These are phyloP conservation scores for Siderastrea siderea DNA, from an alignment of 92 coral and sea anemone species.

Conservation along the genomic window DNA sequence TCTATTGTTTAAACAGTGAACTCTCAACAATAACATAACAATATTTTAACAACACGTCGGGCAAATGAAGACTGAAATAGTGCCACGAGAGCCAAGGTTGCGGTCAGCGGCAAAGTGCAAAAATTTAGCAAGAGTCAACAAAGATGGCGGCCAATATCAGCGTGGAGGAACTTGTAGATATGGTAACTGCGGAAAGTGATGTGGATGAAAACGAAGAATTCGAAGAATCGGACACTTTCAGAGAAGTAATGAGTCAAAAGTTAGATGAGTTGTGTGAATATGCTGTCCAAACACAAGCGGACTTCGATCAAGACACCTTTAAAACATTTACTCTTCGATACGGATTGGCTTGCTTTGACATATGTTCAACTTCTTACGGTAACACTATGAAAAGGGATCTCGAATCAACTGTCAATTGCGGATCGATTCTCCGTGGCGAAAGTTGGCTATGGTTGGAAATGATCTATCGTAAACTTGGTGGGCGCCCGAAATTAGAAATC, in stretches of 20 bases:
- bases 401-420: constrained; percentile 36
- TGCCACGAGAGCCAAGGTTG: constrained; percentile 41
- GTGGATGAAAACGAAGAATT: constrained; percentile 27
- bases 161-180: constrained; percentile 23
- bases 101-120: constrained; percentile 47
- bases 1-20: too few relatives aligned
- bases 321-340: constrained; percentile 42
- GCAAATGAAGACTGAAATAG: neutral
- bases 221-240: constrained; percentile 34
- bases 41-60: constrained; percentile 21
- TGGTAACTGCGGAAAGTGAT: constrained; percentile 23
- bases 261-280: constrained; percentile 43
- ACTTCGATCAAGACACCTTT: constrained; percentile 44
- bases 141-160: constrained; percentile 47
- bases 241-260: constrained; percentile 37
- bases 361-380: constrained; percentile 47
- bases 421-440: constrained; percentile 52
- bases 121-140: constrained; percentile 8
- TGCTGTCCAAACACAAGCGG: constrained; percentile 40
- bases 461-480: constrained; percentile 40
- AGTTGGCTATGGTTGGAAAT: constrained; percentile 66
- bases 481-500: constrained; percentile 61
- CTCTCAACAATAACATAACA: too few relatives aligned
- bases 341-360: constrained; percentile 29
- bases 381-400: constrained; percentile 48